phyloP scores from a whole-genome alignment of 2,113 vertebrate genomes.

The Upupa epops region DNA sequence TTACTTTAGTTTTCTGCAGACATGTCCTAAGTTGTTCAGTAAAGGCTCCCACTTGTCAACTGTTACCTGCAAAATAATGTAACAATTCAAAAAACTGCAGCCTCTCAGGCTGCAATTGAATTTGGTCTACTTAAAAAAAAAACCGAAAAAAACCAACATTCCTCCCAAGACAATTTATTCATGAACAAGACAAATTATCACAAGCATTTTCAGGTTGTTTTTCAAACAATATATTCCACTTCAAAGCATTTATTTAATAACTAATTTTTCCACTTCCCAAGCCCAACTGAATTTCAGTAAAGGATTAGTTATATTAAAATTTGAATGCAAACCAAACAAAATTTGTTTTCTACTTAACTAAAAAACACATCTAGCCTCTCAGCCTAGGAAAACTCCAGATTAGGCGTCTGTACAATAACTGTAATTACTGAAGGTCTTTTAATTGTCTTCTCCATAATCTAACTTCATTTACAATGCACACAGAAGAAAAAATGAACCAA shows the following conservation, averaged over 20 bases:
- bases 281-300: neutral
- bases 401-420: neutral
- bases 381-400: neutral
- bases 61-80: conserved; percentile 85
- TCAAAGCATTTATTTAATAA: neutral
- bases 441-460: neutral
- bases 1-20: conserved; percentile 98
- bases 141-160: neutral
- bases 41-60: conserved; percentile 99
- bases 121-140: neutral
- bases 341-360: neutral
- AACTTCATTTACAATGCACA: neutral
- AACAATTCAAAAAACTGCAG: neutral
- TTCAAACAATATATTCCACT: neutral
- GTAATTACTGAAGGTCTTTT: neutral
- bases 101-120: neutral
- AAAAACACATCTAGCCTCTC: neutral
- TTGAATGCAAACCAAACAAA: neutral
- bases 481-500: neutral
- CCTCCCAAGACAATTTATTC: neutral
- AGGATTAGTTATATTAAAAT: neutral
- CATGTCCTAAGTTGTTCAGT: conserved; percentile 96
- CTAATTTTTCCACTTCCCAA: neutral
- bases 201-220: neutral
- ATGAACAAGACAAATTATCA: neutral